Percentiles rank a stretch among this genome's conserved stretches.
Conservation (phyloP, 2,113 vertebrate species). For the Galemys pyrenaicus region DNA sequence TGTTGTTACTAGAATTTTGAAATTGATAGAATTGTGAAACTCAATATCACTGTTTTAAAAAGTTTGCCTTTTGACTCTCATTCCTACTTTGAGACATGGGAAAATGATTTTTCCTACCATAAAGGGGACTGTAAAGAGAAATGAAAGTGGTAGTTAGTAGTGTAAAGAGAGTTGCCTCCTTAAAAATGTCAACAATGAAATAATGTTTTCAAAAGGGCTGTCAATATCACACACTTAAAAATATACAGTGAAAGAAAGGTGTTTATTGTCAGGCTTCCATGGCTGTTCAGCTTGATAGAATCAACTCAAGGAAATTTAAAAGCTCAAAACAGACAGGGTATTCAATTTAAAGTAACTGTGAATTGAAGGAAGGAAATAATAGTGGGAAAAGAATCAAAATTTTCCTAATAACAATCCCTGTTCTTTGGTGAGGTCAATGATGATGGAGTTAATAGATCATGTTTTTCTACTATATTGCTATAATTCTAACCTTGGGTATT, state of each 20-base stretch:
- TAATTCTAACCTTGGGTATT: neutral
- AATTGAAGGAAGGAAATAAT: slow-evolving; percentile 41
- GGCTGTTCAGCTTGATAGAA: neutral
- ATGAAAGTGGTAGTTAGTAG: slow-evolving; percentile 3
- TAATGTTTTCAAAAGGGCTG: slow-evolving; percentile 32
- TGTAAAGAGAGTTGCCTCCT: slow-evolving; percentile 11
- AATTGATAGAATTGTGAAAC: slow-evolving; percentile 56
- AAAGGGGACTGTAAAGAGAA: slow-evolving; percentile 41
- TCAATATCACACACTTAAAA: slow-evolving; percentile 41
- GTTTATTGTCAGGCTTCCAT: neutral
- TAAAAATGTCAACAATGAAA: slow-evolving; percentile 63
- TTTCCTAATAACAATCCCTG: slow-evolving; percentile 28
- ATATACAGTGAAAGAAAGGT: neutral
- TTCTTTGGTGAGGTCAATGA: neutral
- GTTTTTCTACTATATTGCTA: neutral
- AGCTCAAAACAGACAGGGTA: neutral
- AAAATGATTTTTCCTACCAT: slow-evolving; percentile 42
- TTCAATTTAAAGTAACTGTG: slow-evolving; percentile 14
- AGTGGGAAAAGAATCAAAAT: neutral
- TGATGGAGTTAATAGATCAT: neutral
- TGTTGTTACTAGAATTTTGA: slow-evolving; percentile 54
- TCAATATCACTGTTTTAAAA: slow-evolving; percentile 36
- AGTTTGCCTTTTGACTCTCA: slow-evolving; percentile 47
- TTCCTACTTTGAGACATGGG: neutral
- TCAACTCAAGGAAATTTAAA: slow-evolving; percentile 19